Conservation (phyloP, 2,888 invertebrate species). For the Clunio marinus region DNA sequence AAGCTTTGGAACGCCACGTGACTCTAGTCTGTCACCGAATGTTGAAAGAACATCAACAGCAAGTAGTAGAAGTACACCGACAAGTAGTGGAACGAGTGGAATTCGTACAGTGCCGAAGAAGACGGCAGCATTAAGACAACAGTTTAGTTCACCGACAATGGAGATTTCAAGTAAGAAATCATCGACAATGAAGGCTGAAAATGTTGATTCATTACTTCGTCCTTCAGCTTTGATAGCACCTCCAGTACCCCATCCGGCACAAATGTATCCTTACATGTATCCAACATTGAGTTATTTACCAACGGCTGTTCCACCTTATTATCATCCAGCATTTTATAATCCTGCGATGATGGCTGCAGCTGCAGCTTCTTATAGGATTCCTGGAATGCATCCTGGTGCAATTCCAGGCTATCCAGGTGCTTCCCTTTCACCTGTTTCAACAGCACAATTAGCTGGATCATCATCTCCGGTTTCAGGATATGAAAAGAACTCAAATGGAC, state of each 20-base stretch:
- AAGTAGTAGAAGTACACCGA: constrained; percentile 40
- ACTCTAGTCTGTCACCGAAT: constrained; percentile 46
- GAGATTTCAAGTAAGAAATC: constrained; percentile 46
- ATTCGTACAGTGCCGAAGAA: constrained; percentile 51
- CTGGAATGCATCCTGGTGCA: constrained; percentile 15
- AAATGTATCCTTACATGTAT: constrained; percentile 38
- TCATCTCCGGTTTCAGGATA: neutral
- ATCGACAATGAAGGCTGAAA: constrained; percentile 20
- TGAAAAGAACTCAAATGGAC: constrained; percentile 48
- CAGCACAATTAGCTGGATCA: neutral
- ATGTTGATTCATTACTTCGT: constrained; percentile 39
- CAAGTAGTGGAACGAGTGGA: constrained; percentile 10
- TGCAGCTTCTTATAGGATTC: constrained; percentile 36
- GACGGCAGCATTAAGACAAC: constrained; percentile 52
- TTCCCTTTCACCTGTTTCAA: neutral
- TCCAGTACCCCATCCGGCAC: constrained; percentile 20
- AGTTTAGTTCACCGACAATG: constrained; percentile 51
- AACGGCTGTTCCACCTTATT: constrained; percentile 18
- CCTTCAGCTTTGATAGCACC: constrained; percentile 41
- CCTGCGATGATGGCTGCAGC: constrained; percentile 45
- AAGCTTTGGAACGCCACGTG: constrained; percentile 40
- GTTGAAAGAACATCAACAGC: constrained; percentile 45
- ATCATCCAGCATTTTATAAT: constrained; percentile 48
- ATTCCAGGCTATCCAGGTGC: constrained; percentile 21
- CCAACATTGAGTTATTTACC: constrained; percentile 22